Evolutionary conservation across 1,140 invertebrate species (phyloP).

Genomic region (Popillia japonica): DNA sequence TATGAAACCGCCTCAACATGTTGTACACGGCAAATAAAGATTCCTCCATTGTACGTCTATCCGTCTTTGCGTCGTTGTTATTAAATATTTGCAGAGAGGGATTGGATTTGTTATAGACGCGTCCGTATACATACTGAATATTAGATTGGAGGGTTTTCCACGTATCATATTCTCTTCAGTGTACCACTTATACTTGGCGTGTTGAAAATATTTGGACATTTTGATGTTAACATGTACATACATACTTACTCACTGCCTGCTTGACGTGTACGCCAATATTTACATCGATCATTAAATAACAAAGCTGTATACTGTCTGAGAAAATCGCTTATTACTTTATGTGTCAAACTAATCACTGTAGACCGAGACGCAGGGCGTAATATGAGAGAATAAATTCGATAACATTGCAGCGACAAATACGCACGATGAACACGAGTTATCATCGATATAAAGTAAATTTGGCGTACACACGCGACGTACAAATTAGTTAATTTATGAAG

Average conservation of each 20-base stretch:
- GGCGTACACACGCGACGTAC: neutral
- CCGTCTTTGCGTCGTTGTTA: constrained; percentile 6
- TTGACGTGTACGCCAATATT: no score
- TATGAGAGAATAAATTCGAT: no score
- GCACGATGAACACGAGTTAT: neutral
- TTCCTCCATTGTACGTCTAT: constrained; percentile 29
- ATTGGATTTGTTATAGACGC: constrained; percentile 30
- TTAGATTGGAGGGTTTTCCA: constrained; percentile 15
- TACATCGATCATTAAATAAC: no score
- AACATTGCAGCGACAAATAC: no score
- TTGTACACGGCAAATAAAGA: constrained; percentile 24
- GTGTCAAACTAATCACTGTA: no score
- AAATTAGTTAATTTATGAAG: constrained; percentile 16
- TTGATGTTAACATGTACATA: neutral
- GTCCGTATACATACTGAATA: constrained; percentile 24
- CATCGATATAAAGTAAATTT: neutral
- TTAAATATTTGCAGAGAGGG: constrained; percentile 32
- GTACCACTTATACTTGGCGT: neutral
- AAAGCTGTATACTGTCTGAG: no score
- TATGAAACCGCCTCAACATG: neutral
- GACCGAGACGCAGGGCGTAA: no score
- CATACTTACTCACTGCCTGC: no score
- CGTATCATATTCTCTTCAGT: neutral
- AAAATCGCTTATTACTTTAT: no score
- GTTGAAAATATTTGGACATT: neutral